These are phyloP conservation scores for Percopsis transmontana DNA, from an alignment of 2,113 vertebrate species.

Conservation along the genomic window DNA sequence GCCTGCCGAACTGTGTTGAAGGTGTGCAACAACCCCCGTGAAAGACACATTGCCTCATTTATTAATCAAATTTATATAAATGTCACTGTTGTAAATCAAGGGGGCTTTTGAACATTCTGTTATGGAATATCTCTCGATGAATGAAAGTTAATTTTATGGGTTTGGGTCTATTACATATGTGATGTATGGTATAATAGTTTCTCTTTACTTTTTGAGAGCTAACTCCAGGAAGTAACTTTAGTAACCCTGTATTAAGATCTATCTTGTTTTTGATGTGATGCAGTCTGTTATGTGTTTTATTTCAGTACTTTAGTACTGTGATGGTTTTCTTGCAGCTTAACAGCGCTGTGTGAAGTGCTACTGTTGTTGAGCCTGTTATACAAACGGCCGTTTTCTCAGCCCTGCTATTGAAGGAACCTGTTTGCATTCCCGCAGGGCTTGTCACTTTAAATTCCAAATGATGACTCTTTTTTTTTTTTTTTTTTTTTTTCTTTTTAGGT, in stretches of 20 bases:
- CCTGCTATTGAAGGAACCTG: conserved; percentile 15
- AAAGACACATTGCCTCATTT: too few relatives aligned
- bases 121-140: background rate
- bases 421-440: conserved; percentile 51
- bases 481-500: background rate
- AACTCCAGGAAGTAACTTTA: conserved; percentile 18
- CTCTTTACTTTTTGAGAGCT: conserved; percentile 30
- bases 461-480: background rate
- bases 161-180: background rate
- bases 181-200: background rate
- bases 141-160: background rate
- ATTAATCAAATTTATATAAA: background rate
- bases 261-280: conserved; percentile 13
- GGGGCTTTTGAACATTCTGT: background rate
- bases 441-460: conserved; percentile 19
- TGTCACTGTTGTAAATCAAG: background rate
- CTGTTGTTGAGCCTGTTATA: conserved; percentile 21
- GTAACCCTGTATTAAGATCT: background rate
- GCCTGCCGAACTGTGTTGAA: background rate
- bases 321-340: conserved; percentile 40
- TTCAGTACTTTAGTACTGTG: conserved; percentile 26
- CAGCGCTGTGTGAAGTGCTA: conserved; percentile 48
- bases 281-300: conserved; percentile 27
- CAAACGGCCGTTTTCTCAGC: conserved; percentile 43
- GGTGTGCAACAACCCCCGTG: conserved; percentile 17